These are phyloP conservation scores for Zoanthus gigantus DNA, from an alignment of 92 coral and sea anemone species.

Conservation along the genomic window DNA sequence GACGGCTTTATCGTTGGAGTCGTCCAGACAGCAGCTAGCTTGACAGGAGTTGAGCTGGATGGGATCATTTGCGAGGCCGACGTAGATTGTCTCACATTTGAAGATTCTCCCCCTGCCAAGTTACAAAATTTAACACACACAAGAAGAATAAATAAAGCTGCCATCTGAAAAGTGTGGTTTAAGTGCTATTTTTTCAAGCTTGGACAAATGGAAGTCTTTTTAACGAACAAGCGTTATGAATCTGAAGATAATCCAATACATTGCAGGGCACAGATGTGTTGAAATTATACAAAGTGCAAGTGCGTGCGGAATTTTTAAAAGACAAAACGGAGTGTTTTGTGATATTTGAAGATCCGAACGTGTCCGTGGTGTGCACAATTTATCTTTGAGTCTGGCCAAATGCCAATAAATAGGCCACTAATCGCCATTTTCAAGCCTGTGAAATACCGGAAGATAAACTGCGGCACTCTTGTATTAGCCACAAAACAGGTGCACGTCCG, in stretches of 20 bases:
- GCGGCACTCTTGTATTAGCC: constrained; percentile 34
- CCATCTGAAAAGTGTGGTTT: constrained; percentile 35
- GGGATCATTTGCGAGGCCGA: constrained; percentile 34
- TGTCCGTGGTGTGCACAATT: constrained; percentile 43
- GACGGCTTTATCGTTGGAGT: constrained; percentile 29
- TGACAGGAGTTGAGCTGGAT: constrained; percentile 26
- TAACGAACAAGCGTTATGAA: not conserved
- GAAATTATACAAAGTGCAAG: constrained; percentile 22
- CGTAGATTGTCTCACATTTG: constrained; percentile 29
- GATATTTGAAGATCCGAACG: constrained; percentile 41
- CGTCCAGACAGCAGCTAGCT: not conserved
- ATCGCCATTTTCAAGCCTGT: constrained; percentile 46
- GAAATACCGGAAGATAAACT: constrained; percentile 47
- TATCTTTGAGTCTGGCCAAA: constrained; percentile 46
- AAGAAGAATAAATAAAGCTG: constrained; percentile 45
- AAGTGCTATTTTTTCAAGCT: constrained; percentile 36
- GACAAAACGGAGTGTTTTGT: constrained; percentile 1
- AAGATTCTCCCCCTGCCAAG: constrained; percentile 39
- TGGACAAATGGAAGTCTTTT: constrained; percentile 21
- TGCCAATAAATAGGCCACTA: constrained; percentile 54
- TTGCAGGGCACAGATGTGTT: constrained; percentile 36
- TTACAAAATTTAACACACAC: constrained; percentile 51
- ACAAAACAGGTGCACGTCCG: constrained; percentile 39
- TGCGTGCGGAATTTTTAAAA: constrained; percentile 23
- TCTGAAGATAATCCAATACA: constrained; percentile 12